phyloP scores from a whole-genome alignment of 2,113 vertebrate species.

The Gnathonemus echidnorhynchus region DNA sequence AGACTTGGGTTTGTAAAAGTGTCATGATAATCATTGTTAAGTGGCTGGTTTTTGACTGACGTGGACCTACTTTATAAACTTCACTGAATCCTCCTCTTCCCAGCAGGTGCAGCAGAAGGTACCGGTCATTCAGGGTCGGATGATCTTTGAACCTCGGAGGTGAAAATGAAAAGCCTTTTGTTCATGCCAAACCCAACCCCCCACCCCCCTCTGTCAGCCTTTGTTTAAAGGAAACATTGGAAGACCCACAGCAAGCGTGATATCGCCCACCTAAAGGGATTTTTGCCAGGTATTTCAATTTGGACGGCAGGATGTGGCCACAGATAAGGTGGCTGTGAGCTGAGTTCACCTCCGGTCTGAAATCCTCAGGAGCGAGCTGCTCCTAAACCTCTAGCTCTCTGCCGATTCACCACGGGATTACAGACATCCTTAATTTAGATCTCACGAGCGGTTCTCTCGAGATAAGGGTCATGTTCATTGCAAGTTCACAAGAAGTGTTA shows the following conservation, averaged over 20 bases:
- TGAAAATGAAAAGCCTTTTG: not conserved
- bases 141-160: constrained; percentile 92
- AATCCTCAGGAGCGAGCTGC: not conserved
- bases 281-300: not conserved
- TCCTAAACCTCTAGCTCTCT: not conserved
- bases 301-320: not conserved
- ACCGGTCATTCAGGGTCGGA: constrained; percentile 93
- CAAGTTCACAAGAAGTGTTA: not conserved
- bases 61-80: constrained; percentile 85
- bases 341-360: not conserved
- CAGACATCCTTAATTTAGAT: not conserved
- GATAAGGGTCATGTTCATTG: not conserved
- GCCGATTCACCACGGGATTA: not conserved
- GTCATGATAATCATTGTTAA: not conserved
- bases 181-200: not conserved
- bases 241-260: not conserved
- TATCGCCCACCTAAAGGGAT: not conserved
- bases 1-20: not conserved
- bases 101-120: constrained; percentile 92
- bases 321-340: not conserved
- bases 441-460: not conserved
- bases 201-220: not conserved
- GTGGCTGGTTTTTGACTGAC: not conserved
- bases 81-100: constrained; percentile 98
- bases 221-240: not conserved